Percentiles rank a stretch among this genome's conserved stretches.
These are phyloP conservation scores for Barnardius zonarius DNA, from an alignment of 2,113 vertebrate species.

Conservation along the genomic window DNA sequence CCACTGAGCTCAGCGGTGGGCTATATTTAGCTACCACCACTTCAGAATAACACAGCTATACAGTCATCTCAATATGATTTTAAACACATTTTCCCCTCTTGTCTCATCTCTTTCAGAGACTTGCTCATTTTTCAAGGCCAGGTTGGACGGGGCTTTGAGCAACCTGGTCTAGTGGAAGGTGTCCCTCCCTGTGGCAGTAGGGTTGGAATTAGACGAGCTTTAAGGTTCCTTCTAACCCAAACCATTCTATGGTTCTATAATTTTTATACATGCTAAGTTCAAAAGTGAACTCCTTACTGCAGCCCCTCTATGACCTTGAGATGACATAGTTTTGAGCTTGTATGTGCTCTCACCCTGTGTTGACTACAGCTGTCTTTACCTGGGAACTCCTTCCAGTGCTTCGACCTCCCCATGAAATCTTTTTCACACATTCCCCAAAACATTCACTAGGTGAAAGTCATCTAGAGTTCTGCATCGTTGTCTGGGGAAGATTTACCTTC, in stretches of 20 bases:
- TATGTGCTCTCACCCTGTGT: accelerated
- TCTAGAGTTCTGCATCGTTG: accelerated
- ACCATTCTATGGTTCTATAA: neutral
- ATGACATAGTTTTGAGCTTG: accelerated
- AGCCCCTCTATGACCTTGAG: neutral
- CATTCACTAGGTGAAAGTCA: accelerated
- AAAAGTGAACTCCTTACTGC: neutral
- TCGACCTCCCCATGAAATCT: neutral
- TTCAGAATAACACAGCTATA: neutral
- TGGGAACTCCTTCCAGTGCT: neutral
- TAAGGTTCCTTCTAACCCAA: neutral
- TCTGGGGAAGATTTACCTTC: constrained; percentile 79
- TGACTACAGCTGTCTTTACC: neutral
- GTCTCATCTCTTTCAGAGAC: neutral
- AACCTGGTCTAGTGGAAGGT: neutral
- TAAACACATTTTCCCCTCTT: neutral
- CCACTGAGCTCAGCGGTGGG: neutral
- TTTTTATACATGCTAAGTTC: neutral
- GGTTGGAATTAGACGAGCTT: neutral
- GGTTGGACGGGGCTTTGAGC: neutral
- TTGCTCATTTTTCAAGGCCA: neutral
- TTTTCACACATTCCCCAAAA: neutral
- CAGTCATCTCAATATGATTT: neutral
- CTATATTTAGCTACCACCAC: neutral
- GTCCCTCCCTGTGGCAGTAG: neutral